phyloP scores from a whole-genome alignment of 2,113 vertebrate genomes.

The Salvelinus sp. region DNA sequence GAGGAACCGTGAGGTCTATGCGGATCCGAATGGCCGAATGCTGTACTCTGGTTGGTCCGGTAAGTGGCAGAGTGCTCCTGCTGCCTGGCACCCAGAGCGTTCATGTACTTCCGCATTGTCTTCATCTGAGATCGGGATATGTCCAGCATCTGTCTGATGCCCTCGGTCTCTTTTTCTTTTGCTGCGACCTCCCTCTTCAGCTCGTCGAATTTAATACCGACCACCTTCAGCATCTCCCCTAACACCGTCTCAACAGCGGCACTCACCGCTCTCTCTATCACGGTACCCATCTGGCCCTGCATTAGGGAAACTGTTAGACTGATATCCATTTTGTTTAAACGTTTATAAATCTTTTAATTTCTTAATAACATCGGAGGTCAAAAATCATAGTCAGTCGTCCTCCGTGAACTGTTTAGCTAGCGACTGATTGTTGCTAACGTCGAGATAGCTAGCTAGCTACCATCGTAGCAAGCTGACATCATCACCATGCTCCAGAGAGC shows the following conservation, averaged over 20 bases:
- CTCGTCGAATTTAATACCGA: constrained; percentile 76
- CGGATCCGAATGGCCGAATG: constrained; percentile 3
- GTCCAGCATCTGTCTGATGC: constrained; percentile 68
- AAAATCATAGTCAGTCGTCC: not conserved
- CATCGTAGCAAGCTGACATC: no score
- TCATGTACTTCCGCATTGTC: constrained; percentile 48
- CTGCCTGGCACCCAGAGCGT: constrained; percentile 24
- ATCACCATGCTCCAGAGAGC: no score
- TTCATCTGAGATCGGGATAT: constrained; percentile 50
- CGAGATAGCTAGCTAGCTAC: no score
- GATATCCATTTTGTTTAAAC: constrained; percentile 67
- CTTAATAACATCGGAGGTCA: not conserved
- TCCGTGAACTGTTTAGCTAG: no score
- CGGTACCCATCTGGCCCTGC: constrained; percentile 75
- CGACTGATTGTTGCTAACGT: no score
- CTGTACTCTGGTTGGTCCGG: not conserved
- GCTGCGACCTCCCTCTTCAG: constrained; percentile 68
- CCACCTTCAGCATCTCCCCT: constrained; percentile 77
- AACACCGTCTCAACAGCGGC: constrained; percentile 76
- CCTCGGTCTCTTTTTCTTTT: constrained; percentile 76
- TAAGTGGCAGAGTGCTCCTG: not conserved
- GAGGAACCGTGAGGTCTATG: not conserved
- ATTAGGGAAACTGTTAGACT: constrained; percentile 77
- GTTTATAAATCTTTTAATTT: not conserved
- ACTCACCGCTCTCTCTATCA: constrained; percentile 77